phyloP scores from a whole-genome alignment of 2,113 vertebrate species.

The Capreolus pygargus region DNA sequence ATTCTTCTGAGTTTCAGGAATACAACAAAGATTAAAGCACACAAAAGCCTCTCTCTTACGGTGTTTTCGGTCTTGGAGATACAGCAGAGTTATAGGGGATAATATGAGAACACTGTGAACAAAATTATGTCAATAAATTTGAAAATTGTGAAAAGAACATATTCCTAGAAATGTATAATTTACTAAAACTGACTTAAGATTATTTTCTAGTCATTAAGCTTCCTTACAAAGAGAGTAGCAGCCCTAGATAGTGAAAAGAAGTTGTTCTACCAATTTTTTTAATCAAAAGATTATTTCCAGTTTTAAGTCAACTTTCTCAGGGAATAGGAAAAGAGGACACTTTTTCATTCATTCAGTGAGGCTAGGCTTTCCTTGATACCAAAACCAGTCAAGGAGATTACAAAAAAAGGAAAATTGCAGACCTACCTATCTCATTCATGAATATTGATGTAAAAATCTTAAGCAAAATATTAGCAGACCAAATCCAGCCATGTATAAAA shows the following conservation, averaged over 20 bases:
- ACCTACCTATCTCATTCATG: neutral
- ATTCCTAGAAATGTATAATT: neutral
- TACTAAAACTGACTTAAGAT: neutral
- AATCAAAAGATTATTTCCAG: neutral
- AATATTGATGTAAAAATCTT: slow-evolving; percentile 3
- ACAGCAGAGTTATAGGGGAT: neutral
- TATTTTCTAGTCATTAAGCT: neutral
- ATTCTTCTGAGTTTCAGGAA: neutral
- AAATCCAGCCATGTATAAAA: neutral
- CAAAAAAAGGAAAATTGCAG: neutral
- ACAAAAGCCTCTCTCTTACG: neutral
- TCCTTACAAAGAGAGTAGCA: neutral
- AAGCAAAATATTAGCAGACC: slow-evolving; percentile 39
- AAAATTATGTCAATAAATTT: neutral
- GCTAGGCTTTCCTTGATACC: neutral
- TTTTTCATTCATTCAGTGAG: neutral
- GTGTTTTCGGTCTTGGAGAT: neutral
- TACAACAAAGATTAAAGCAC: neutral
- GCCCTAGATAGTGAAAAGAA: neutral
- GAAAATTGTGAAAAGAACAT: neutral
- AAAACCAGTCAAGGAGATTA: neutral
- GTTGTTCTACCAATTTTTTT: neutral
- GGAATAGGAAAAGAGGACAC: neutral
- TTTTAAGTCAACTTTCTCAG: slow-evolving; percentile 10
- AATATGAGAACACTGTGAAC: neutral